Percentiles rank a stretch among this genome's conserved stretches.
Conservation (phyloP, 2,888 invertebrate genomes). For the Cantharis flavilabris region DNA sequence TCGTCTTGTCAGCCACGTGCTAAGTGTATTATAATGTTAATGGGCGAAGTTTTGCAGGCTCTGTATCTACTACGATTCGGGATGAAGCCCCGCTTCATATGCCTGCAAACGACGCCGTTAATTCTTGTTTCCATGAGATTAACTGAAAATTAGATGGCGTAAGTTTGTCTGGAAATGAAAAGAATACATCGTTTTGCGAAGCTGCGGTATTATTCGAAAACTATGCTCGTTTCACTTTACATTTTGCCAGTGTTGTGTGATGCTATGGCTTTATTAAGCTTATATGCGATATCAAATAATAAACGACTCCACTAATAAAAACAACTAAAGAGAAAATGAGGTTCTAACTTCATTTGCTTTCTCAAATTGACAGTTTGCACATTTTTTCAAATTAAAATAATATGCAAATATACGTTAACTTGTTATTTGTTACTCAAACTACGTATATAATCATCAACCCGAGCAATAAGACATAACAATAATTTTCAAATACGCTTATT, state of each 20-base stretch:
- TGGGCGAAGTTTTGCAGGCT: slow-evolving; percentile 52
- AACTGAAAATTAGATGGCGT: slow-evolving; percentile 58
- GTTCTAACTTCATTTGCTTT: slow-evolving; percentile 29
- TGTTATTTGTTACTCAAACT: neutral
- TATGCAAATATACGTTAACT: slow-evolving; percentile 17
- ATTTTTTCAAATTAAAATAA: slow-evolving; percentile 28
- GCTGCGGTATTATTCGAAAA: slow-evolving; percentile 52
- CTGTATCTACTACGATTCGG: slow-evolving; percentile 47
- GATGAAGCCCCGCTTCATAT: slow-evolving; percentile 51
- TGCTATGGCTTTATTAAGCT: slow-evolving; percentile 29
- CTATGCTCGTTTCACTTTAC: slow-evolving; percentile 40
- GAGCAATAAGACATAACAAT: neutral
- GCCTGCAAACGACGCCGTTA: slow-evolving; percentile 57
- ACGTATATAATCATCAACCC: neutral
- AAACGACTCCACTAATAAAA: slow-evolving; percentile 26
- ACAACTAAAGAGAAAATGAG: slow-evolving; percentile 29
- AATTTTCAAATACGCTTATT: neutral
- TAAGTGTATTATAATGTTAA: slow-evolving; percentile 56
- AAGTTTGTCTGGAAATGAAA: slow-evolving; percentile 56
- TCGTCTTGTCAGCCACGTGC: slow-evolving; percentile 51
- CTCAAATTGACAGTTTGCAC: slow-evolving; percentile 30
- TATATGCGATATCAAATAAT: slow-evolving; percentile 29
- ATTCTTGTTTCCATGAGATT: slow-evolving; percentile 58
- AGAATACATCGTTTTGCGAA: slow-evolving; percentile 52
- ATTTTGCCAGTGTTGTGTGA: slow-evolving; percentile 18